These are phyloP conservation scores for Melanaphis sacchari DNA, from an alignment of 1,140 invertebrate species.

Conservation along the genomic window DNA sequence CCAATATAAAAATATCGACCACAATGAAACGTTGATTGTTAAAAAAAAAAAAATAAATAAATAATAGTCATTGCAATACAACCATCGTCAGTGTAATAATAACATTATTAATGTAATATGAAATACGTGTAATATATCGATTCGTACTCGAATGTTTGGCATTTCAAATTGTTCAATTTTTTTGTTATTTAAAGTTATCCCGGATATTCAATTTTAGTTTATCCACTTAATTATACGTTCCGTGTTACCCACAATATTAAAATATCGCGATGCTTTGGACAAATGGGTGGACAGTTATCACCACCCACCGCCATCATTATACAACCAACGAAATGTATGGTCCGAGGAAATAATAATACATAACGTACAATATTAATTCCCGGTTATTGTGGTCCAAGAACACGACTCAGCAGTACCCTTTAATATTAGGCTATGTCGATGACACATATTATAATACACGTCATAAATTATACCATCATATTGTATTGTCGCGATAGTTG, in stretches of 20 bases:
- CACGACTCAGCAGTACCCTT: neutral
- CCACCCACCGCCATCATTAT: neutral
- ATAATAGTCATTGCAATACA: neutral
- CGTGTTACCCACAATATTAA: neutral
- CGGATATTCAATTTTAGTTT: neutral
- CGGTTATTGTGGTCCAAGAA: neutral
- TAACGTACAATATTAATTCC: neutral
- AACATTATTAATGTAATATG: neutral
- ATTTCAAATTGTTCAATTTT: too few species aligned
- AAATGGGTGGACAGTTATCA: neutral
- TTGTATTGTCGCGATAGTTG: neutral
- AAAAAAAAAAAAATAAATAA: neutral
- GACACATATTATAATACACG: neutral
- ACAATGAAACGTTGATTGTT: neutral
- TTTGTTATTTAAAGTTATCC: neutral
- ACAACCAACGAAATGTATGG: too few species aligned
- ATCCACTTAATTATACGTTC: neutral
- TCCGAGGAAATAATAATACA: neutral
- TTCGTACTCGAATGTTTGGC: neutral
- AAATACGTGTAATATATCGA: neutral
- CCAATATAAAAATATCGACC: neutral
- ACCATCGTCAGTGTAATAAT: neutral
- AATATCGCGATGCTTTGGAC: neutral
- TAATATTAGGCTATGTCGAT: neutral
- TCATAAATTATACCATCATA: neutral